These are phyloP conservation scores for Zootoca vivipara DNA, from an alignment of 2,113 vertebrate species.

Conservation along the genomic window DNA sequence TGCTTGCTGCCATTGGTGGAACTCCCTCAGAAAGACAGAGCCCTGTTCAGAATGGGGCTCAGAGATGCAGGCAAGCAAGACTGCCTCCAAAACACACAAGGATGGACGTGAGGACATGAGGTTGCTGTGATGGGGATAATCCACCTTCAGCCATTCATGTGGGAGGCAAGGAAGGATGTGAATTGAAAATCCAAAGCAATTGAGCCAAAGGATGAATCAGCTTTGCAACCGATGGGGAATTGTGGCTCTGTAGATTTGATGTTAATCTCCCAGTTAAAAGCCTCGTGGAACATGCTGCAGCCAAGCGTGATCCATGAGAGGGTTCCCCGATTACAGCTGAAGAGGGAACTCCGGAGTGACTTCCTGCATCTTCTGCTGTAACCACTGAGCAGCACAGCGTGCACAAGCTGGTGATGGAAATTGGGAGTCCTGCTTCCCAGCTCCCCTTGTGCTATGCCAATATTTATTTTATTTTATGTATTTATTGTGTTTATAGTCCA, in stretches of 20 bases:
- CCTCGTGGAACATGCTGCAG: not conserved
- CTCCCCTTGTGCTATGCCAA: not conserved
- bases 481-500: too few relatives aligned
- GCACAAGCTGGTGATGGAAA: not conserved
- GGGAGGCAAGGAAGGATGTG: slow-evolving; percentile 21
- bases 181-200: slow-evolving; percentile 38
- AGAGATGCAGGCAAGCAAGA: not conserved
- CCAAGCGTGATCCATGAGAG: not conserved
- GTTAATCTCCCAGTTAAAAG: slow-evolving; percentile 16
- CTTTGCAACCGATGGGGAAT: slow-evolving; percentile 7
- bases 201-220: slow-evolving; percentile 30
- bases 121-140: slow-evolving; percentile 15
- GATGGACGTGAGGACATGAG: not conserved
- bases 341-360: not conserved
- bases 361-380: not conserved
- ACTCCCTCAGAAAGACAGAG: not conserved
- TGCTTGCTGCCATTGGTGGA: not conserved
- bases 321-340: not conserved
- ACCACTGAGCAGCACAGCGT: not conserved
- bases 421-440: not conserved
- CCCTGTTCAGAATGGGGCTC: not conserved
- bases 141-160: slow-evolving; percentile 16
- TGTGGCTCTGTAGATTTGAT: slow-evolving; percentile 6
- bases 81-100: not conserved
- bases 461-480: not conserved